A percentile compares a stretch with the other conserved stretches of the same genome.
Evolutionary conservation across 2,797 vertebrate species (phyloP).

Genomic region (Fratercula arctica): DNA sequence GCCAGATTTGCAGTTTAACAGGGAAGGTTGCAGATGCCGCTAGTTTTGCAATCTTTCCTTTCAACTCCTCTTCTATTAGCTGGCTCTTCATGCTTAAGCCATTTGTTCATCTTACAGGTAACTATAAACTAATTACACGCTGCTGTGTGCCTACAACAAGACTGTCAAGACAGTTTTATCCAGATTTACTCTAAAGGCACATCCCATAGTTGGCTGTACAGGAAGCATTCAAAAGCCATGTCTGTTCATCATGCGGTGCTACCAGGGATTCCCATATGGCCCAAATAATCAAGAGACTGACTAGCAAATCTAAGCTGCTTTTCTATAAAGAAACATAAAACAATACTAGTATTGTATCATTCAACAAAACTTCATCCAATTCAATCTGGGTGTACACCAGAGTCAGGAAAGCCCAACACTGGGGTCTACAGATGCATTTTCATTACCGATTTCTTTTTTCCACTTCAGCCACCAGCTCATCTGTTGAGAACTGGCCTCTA

Average conservation of each 20-base stretch:
- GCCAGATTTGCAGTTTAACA: neutral
- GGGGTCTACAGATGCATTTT: neutral
- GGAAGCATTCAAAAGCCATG: neutral
- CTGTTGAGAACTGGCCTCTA: slow-evolving; percentile 88
- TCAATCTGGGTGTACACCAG: neutral
- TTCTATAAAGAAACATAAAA: neutral
- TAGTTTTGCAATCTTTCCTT: neutral
- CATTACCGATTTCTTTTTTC: slow-evolving; percentile 93
- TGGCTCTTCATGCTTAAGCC: neutral
- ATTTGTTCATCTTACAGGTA: neutral
- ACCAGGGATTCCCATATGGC: neutral
- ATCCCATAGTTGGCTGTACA: neutral
- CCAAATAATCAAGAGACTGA: neutral
- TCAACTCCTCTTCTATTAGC: neutral
- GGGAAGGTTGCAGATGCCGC: neutral
- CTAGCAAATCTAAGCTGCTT: neutral
- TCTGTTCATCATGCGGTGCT: neutral
- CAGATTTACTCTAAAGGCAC: neutral
- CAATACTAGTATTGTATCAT: neutral
- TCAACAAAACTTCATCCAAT: neutral
- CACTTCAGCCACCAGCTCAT: slow-evolving; percentile 90
- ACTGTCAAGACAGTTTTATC: neutral
- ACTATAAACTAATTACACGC: neutral
- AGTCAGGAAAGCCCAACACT: neutral
- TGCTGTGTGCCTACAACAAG: neutral